Percentiles rank a stretch among this genome's conserved stretches.
Conservation (phyloP, 2,888 invertebrate genomes). For the Pyralis farinalis region DNA sequence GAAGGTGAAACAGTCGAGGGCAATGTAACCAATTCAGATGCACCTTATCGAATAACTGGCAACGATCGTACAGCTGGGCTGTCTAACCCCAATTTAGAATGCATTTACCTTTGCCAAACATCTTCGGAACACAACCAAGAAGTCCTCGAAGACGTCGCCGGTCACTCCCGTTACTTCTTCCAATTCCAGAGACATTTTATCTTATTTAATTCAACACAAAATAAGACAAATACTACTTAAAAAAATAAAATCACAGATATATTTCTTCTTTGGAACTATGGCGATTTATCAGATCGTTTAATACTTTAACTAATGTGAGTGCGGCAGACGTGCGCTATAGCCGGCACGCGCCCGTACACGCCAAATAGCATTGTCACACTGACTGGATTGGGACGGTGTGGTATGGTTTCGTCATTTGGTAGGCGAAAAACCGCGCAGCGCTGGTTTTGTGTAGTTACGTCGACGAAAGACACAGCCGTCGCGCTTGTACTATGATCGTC, state of each 20-base stretch:
- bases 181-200: conserved; percentile 84
- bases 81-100: conserved; percentile 62
- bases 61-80: conserved; percentile 27
- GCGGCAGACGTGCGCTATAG: conserved; percentile 34
- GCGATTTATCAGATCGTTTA: conserved; percentile 54
- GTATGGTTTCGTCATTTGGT: conserved; percentile 39
- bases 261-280: conserved; percentile 60
- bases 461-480: conserved; percentile 23
- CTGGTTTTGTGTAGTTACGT: conserved; percentile 39
- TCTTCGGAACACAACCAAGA: conserved; percentile 85
- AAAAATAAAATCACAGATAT: conserved; percentile 59
- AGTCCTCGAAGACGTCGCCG: conserved; percentile 88
- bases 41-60: conserved; percentile 37
- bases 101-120: conserved; percentile 85
- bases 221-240: conserved; percentile 39
- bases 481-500: conserved; percentile 28
- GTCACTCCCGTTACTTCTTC: conserved; percentile 82
- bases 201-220: conserved; percentile 35
- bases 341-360: conserved; percentile 35
- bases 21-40: conserved; percentile 26
- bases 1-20: background rate
- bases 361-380: conserved; percentile 55
- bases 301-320: conserved; percentile 49
- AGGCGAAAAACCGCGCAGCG: conserved; percentile 45
- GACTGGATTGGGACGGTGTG: conserved; percentile 22